Base-by-base conservation (phyloP, 2,888 invertebrate genomes). In the Drosophila pseudotalamancana region DNA sequence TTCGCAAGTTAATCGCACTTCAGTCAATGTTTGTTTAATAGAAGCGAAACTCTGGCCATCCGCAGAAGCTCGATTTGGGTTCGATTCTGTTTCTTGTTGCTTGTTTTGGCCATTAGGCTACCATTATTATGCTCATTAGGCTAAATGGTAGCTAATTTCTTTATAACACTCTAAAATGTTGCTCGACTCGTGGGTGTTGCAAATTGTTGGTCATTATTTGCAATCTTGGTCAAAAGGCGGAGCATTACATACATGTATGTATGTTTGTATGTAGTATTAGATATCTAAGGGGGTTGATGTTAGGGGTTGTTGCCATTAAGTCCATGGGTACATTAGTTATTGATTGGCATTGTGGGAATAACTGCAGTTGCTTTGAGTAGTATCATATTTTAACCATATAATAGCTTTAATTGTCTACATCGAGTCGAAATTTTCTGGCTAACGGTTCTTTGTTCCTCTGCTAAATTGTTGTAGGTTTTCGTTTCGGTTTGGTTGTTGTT, bases 141-240 rank as follows among this genome's bases (percentile, higher is more conserved):
- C 80, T 85, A 85, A 80, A 82, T 82, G 80, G 60, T 66, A 53
- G 83, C 83, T 82, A 82, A 82, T 85, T 85, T 85, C 83, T 85
- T 85, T 78, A 73, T 73, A 85, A 85, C 83, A 85, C 81, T 81
- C 83, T 82, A 81, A 81, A 81, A 73, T 79, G 76, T 49, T 48
- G 45, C 59, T 37, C 50, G 21, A 27, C 64, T 59, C 65, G 55
- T 61, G 77, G 60, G 69, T 67, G 70, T 76, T 49, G 71, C 77
- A 76, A 76, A 76, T 76, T 73, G 43, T 57, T 34, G 74, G 57
- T 67, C 70, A 77, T 76, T 76, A 76, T 57, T 65, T 63, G 59
- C 64, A 40, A 56, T 43, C 32, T 34, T 49, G 39, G 23, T 8
- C 50, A 37, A 34, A 34, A 21, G 31, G 9, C 27, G 35, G 9